Percentiles rank a stretch among this genome's conserved stretches.
Evolutionary conservation across 2,888 invertebrate species (phyloP).

Genomic region (Argyra leucocephala): DNA sequence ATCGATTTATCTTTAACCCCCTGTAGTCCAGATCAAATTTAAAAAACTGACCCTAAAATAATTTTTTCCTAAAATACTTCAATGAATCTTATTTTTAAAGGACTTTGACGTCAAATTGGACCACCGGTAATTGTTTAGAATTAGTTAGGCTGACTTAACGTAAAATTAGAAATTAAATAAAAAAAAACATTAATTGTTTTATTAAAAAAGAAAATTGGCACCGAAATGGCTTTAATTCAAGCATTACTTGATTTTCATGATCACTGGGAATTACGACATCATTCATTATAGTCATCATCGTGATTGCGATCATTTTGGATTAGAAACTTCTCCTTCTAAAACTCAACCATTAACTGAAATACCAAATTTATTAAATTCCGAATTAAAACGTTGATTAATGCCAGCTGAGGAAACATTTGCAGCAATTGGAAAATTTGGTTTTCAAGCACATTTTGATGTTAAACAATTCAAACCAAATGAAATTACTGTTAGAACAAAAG

Average conservation of each 20-base stretch:
- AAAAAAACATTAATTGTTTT: too few relatives aligned
- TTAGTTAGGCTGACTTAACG: too few relatives aligned
- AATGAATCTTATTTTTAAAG: too few relatives aligned
- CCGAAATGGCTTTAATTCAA: not conserved
- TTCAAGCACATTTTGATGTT: slow-evolving; percentile 64
- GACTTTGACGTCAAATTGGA: too few relatives aligned
- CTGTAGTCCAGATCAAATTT: too few relatives aligned
- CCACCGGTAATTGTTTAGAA: too few relatives aligned
- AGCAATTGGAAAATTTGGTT: slow-evolving; percentile 53
- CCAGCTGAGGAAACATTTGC: slow-evolving; percentile 43
- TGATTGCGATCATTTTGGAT: slow-evolving; percentile 5
- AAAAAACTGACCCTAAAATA: too few relatives aligned
- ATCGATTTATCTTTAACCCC: too few relatives aligned
- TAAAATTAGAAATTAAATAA: too few relatives aligned
- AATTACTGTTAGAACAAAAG: slow-evolving; percentile 66
- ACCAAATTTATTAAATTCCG: not conserved
- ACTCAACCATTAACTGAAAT: not conserved
- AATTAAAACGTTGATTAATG: not conserved
- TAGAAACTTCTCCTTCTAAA: not conserved
- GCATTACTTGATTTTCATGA: slow-evolving; percentile 3
- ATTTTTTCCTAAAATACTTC: too few relatives aligned
- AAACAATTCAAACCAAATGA: slow-evolving; percentile 71
- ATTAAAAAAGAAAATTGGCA: not conserved
- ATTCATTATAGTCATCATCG: not conserved
- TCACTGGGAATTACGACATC: not conserved